Percentiles rank a stretch among this genome's conserved stretches.
Conservation (phyloP, 2,888 invertebrate species). For the Cheilosia scutellata region DNA sequence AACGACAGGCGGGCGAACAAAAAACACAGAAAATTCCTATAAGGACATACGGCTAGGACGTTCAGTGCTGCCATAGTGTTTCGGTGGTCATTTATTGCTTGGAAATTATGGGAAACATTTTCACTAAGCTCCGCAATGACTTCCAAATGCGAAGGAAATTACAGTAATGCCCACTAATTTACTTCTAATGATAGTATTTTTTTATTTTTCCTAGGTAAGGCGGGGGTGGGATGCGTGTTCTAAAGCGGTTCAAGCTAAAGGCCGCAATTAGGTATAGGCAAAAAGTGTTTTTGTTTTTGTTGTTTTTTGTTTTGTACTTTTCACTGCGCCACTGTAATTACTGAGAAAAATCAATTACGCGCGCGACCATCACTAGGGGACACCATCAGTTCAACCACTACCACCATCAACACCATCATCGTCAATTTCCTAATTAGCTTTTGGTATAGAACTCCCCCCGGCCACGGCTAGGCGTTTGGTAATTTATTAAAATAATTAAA, state of each 20-base stretch:
- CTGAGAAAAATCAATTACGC: constrained; percentile 68
- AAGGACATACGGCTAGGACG: constrained; percentile 34
- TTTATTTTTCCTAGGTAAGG: constrained; percentile 26
- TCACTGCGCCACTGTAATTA: constrained; percentile 53
- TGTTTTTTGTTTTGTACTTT: constrained; percentile 14
- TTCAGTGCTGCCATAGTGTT: constrained; percentile 55
- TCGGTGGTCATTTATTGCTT: constrained; percentile 73
- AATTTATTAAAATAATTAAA: constrained; percentile 73
- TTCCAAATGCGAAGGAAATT: constrained; percentile 76
- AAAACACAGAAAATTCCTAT: constrained; percentile 12
- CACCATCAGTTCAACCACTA: constrained; percentile 11
- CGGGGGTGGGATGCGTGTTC: constrained; percentile 55
- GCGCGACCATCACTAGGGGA: constrained; percentile 47
- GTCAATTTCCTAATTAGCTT: constrained; percentile 64
- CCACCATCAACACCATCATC: constrained; percentile 59
- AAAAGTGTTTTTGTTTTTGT: constrained; percentile 53
- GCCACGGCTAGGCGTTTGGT: constrained; percentile 11
- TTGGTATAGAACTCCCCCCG: constrained; percentile 6
- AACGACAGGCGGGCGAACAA: background rate
- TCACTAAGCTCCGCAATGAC: constrained; percentile 74
- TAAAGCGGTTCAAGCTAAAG: constrained; percentile 64
- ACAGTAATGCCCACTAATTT: constrained; percentile 75
- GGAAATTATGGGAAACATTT: constrained; percentile 75
- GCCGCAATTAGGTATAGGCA: constrained; percentile 57
- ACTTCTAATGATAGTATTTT: constrained; percentile 76